Evolutionary conservation across 2,797 vertebrate species (phyloP), one percentile per base, ranked within the genome.

Genomic region (Siniperca scherzeri): DNA sequence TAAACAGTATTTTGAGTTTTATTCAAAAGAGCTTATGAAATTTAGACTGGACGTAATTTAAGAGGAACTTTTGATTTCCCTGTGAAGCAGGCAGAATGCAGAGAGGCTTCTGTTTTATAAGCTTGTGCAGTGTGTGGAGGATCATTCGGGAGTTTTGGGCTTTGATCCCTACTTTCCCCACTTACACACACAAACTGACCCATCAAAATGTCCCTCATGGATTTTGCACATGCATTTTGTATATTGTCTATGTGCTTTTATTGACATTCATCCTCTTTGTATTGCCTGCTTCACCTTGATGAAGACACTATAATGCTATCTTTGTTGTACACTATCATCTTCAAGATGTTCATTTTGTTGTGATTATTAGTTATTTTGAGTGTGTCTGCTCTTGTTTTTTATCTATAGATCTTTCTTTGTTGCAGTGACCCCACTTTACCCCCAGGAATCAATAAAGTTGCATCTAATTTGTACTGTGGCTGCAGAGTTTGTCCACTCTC

Each of bases 381-480:
- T 30, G 6, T 42, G 17, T 78, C 33, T 27, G 52, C 64, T 42
- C n/a, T 36, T 13, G 30, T 65, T 62, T 27, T 33, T 65, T 0
- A 70, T 73, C 44, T 66, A 9, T 40, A 36, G 53, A 17, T 55
- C 40, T 25, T 16, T 52, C 57, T 78, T 81, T 89, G 75, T 79
- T 76, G 79, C 36, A 12, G 36, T 82, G 81, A 82, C 78, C 55
- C 68, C 13, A 21, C 71, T 88, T 78, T 73, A 87, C 79, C 70
- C 59, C 48, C 44, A 62, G 55, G 57, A 85, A 91, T 93, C 91
- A 84, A 93, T 89, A 84, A 30, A 81, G 66, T 83, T 87, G 81
- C 86, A 83, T 91, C 79, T 88, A 82, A 91, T 92, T 88, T 89
- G 70, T 82, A 46, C 74, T 57, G 55, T 50, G 82, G 77, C 81